phyloP scores from a whole-genome alignment of 2,113 vertebrate species.

The Ifrita kowaldi region DNA sequence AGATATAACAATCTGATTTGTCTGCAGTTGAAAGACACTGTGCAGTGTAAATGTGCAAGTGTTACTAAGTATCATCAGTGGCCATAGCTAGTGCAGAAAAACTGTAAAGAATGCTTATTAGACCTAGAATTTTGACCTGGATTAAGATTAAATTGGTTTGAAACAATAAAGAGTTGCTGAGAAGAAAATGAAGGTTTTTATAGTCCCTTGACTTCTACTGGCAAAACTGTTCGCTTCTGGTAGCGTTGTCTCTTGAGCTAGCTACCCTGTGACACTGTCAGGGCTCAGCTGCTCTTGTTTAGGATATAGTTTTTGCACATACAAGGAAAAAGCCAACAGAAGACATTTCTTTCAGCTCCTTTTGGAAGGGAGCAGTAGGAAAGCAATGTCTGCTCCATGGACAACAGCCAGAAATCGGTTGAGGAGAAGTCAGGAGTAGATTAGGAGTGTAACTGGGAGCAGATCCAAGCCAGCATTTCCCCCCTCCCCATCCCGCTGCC shows the following conservation, averaged over 20 bases:
- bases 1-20: background rate
- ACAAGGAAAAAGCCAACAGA: constrained; percentile 17
- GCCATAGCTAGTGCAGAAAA: background rate
- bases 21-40: background rate
- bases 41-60: background rate
- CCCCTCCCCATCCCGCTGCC: background rate
- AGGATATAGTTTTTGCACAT: constrained; percentile 17
- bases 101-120: background rate
- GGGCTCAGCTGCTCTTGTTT: background rate
- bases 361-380: constrained; percentile 23
- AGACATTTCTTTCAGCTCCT: constrained; percentile 9
- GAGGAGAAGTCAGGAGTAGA: constrained; percentile 19
- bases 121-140: background rate
- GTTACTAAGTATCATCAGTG: background rate
- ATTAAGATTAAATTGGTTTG: background rate
- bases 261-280: background rate
- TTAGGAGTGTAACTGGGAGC: constrained; percentile 30
- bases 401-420: constrained; percentile 1
- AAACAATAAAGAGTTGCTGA: background rate
- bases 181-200: background rate
- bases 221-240: background rate
- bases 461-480: constrained; percentile 2
- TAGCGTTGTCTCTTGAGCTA: background rate
- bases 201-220: background rate
- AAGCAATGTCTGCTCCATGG: constrained; percentile 13